Evolutionary conservation across 1,140 invertebrate genomes (phyloP).

Genomic region (Nasonia longicornis): DNA sequence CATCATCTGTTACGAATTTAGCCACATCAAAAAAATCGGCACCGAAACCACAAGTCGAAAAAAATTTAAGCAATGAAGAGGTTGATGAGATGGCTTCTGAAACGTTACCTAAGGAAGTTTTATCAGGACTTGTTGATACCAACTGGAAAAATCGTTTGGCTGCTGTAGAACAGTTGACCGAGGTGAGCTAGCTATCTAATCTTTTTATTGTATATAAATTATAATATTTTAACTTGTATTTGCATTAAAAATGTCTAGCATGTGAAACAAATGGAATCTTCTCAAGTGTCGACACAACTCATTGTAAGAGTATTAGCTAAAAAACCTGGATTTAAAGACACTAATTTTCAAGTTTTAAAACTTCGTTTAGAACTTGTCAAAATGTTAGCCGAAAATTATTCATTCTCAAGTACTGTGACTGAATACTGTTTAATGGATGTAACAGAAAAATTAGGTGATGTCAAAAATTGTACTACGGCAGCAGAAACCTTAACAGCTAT

Average conservation of each 20-base stretch:
- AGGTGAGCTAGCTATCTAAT: constrained; percentile 60
- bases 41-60: constrained; percentile 62
- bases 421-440: constrained; percentile 84
- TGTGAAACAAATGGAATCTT: constrained; percentile 73
- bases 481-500: constrained; percentile 80
- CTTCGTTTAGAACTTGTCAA: constrained; percentile 83
- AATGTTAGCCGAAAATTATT: constrained; percentile 81
- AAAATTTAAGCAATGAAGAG: constrained; percentile 72
- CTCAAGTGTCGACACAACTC: constrained; percentile 80
- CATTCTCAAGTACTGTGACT: constrained; percentile 79
- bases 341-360: constrained; percentile 94
- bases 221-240: background rate
- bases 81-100: constrained; percentile 77
- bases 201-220: constrained; percentile 24
- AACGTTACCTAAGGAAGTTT: constrained; percentile 73
- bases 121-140: constrained; percentile 79
- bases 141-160: constrained; percentile 91
- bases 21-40: constrained; percentile 52
- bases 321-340: constrained; percentile 93
- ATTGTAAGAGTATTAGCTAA: constrained; percentile 81
- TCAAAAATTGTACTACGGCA: constrained; percentile 81
- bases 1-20: constrained; percentile 52
- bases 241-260: constrained; percentile 56
- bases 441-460: constrained; percentile 87
- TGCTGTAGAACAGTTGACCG: constrained; percentile 80